Evolutionary conservation across 2,797 vertebrate species (phyloP), one percentile per base, ranked within the genome.

Genomic region (Austrolebias charrua): DNA sequence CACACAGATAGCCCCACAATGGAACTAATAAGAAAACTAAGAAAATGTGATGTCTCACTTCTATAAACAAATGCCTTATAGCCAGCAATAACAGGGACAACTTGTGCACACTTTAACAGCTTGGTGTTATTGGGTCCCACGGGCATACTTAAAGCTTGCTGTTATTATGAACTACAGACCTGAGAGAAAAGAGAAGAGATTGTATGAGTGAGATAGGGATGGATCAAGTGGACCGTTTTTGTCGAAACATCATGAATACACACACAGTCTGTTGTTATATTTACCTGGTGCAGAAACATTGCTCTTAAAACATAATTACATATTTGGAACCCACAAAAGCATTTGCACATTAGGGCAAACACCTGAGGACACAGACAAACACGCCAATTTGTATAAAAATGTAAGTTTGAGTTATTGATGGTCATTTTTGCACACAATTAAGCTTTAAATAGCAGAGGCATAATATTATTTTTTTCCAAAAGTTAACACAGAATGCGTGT

Each of bases 121-220:
- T 78, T 76, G 71, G 67, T 74, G 82, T 90, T 91, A 91, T 90
- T 90, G 78, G 76, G 83, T 91, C 90, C 85, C 86, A 79, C 20
- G 61, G 89, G 84, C 71, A 75, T 76, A 85, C 68, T 91, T 86
- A 88, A 56, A 78, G 68, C 66, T 69, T 5, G 45, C 69, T 62
- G 84, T 86, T 90, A 90, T 89, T 86, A 85, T 75, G 57, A 85
- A 71, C 70, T 68, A 85, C 75, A 82, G 76, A 70, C 52, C 74
- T 70, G 48, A 68, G 66, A 58, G 57, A 60, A 44, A 55, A 56
- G 66, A 47, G 58, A 63, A 19, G 51, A 62, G 58, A 61, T 61
- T 38, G 61, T 55, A 42, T 28, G 49, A 75, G 64, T 28, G 56
- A 66, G 66, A 63, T 42, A 68, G 53, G 63, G 71, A 80, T 18